Base-by-base conservation (phyloP, 2,113 vertebrate species). In the Pseudorhombus dupliciocellatus region DNA sequence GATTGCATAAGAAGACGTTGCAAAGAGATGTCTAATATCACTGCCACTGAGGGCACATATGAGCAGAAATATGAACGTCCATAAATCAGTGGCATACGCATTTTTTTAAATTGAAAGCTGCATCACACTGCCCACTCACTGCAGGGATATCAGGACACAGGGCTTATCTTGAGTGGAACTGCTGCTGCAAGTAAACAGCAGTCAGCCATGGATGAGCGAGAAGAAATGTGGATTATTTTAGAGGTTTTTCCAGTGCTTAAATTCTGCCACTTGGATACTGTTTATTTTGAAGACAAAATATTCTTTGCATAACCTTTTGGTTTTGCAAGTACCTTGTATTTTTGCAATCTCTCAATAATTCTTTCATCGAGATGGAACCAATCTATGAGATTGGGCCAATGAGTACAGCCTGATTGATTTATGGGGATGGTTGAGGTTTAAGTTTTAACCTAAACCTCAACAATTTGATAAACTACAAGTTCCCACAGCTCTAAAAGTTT, bases 51-150 rank as follows among this genome's bases (percentile, higher is more conserved):
- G 22, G 20, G 22, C 15, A 42, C 7, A 21, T 22, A 54, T 56
- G 52, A 25, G 55, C 37, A 8, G 52, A 58, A 66, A 26, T 68
- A 9, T 65, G 18, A 30, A 60, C 24, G 26, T 62, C 44, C 57
- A 25, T 66, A 66, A 70, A 70, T 83, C 70, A 30, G 34, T 18
- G 22, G 59, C n/a, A 16, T 52, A 37, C 71, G 70, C 64, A 55
- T 61, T 56, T 52, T 58, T 30, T 57, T 44, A 65, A 22, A 56
- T 57, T 59, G 44, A 67, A 37, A 21, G 57, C 20, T 40, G 16
- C 51, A 77, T 78, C 64, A 61, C 68, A 53, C 60, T 30, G 69
- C 80, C 75, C 68, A 75, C 77, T 54, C 80, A 30, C 65, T 71
- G 78, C 62, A 53, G 68, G 65, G 60, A 48, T 56, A 4, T 72